Evolutionary conservation across 2,888 invertebrate species (phyloP).

Genomic region (Choreutis nemorana): DNA sequence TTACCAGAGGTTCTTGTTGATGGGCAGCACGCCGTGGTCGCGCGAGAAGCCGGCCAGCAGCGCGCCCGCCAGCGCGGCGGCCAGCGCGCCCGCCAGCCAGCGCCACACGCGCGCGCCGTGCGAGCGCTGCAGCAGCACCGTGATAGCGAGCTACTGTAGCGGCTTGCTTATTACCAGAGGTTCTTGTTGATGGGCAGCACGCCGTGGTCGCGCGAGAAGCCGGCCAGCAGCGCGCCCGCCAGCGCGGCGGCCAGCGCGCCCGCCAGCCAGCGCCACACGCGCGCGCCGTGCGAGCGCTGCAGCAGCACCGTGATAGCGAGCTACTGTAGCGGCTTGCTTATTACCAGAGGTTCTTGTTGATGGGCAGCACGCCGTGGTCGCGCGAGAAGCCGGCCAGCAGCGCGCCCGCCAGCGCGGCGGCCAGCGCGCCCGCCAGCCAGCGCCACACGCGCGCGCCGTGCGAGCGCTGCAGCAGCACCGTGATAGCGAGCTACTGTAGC

Average conservation of each 20-base stretch:
- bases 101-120: constrained; percentile 70
- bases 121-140: constrained; percentile 62
- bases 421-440: constrained; percentile 78
- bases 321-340: too few relatives aligned
- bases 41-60: constrained; percentile 76
- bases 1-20: constrained; percentile 96
- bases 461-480: constrained; percentile 62
- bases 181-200: constrained; percentile 92
- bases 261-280: constrained; percentile 77
- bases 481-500: too few relatives aligned
- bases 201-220: constrained; percentile 78
- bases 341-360: constrained; percentile 96
- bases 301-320: constrained; percentile 70
- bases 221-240: constrained; percentile 75
- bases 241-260: constrained; percentile 76
- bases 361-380: constrained; percentile 82
- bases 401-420: constrained; percentile 74
- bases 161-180: too few relatives aligned
- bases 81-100: constrained; percentile 78
- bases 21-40: constrained; percentile 82
- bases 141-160: too few relatives aligned
- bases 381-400: constrained; percentile 76
- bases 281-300: constrained; percentile 53
- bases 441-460: constrained; percentile 70
- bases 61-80: constrained; percentile 74